phyloP scores from a whole-genome alignment of 1,140 invertebrate species.

The Dendroctonus ponderosae region DNA sequence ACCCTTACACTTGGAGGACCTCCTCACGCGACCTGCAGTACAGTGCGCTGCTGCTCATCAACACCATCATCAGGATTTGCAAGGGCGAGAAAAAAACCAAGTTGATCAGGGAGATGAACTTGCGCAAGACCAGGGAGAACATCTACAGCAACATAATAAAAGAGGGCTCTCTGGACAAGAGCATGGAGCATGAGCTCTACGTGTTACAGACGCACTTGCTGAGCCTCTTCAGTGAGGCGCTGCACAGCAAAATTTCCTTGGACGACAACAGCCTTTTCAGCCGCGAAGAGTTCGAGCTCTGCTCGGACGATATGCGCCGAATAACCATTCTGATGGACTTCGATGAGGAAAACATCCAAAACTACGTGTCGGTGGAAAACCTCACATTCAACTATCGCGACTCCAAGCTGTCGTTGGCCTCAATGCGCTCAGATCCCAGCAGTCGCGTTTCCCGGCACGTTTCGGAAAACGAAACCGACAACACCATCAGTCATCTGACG shows the following conservation, averaged over 20 bases:
- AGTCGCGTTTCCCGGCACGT: neutral
- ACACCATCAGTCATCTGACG: slow-evolving; percentile 36
- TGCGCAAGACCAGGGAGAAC: slow-evolving; percentile 37
- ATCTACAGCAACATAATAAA: slow-evolving; percentile 45
- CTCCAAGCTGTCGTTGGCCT: slow-evolving; percentile 30
- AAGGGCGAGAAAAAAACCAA: slow-evolving; percentile 39
- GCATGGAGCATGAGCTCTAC: slow-evolving; percentile 44
- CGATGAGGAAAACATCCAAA: slow-evolving; percentile 35
- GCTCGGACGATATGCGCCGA: slow-evolving; percentile 31
- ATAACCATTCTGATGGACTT: slow-evolving; percentile 40
- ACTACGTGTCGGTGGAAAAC: slow-evolving; percentile 20
- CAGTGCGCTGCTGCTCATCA: slow-evolving; percentile 39
- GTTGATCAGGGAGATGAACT: slow-evolving; percentile 45
- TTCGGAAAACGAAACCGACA: slow-evolving; percentile 28
- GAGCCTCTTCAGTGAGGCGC: slow-evolving; percentile 39
- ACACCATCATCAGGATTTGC: slow-evolving; percentile 40
- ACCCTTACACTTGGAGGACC: slow-evolving; percentile 33
- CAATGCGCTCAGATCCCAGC: slow-evolving; percentile 25
- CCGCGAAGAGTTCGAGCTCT: slow-evolving; percentile 38
- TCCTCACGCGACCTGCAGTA: slow-evolving; percentile 37
- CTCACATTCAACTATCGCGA: slow-evolving; percentile 23
- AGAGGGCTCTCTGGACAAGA: slow-evolving; percentile 32
- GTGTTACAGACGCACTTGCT: slow-evolving; percentile 44
- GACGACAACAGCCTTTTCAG: slow-evolving; percentile 33
- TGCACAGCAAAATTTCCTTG: slow-evolving; percentile 34